These are phyloP conservation scores for Empis stercorea DNA, from an alignment of 2,888 invertebrate species.

Conservation along the genomic window DNA sequence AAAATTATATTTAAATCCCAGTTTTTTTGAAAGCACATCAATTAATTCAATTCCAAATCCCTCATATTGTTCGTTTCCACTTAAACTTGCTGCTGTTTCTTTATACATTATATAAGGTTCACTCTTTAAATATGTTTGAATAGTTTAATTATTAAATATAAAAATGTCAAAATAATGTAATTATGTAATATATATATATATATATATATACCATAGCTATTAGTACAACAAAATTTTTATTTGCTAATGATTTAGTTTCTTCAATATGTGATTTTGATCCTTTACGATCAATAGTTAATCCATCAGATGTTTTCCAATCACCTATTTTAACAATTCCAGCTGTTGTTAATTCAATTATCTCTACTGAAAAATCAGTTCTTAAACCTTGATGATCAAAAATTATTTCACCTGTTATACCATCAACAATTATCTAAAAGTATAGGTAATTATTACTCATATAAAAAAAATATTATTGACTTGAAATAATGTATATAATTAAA, in stretches of 20 bases:
- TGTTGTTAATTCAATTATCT: slow-evolving; percentile 50
- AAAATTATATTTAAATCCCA: slow-evolving; percentile 75
- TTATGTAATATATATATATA: background rate
- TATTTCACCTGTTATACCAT: slow-evolving; percentile 61
- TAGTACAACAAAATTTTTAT: slow-evolving; percentile 56
- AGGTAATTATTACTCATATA: background rate
- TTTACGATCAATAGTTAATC: slow-evolving; percentile 42
- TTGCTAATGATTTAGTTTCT: slow-evolving; percentile 49
- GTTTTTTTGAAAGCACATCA: slow-evolving; percentile 57
- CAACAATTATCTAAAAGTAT: slow-evolving; percentile 15
- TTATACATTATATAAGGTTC: slow-evolving; percentile 79
- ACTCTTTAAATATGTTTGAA: too few species aligned
- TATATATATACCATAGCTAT: slow-evolving; percentile 49
- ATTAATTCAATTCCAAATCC: slow-evolving; percentile 83
- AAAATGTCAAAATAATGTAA: background rate
- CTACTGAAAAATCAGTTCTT: slow-evolving; percentile 53
- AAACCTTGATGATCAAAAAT: slow-evolving; percentile 65
- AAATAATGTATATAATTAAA: too few species aligned
- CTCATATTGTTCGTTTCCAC: slow-evolving; percentile 71
- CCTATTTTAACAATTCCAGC: slow-evolving; percentile 54
- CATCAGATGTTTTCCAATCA: slow-evolving; percentile 51
- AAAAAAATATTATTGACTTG: too few species aligned
- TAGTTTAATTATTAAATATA: too few species aligned
- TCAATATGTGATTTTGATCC: slow-evolving; percentile 30
- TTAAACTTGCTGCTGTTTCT: slow-evolving; percentile 47